Evolutionary conservation across 2,888 invertebrate species (phyloP).

Genomic region (Apamea crenata): DNA sequence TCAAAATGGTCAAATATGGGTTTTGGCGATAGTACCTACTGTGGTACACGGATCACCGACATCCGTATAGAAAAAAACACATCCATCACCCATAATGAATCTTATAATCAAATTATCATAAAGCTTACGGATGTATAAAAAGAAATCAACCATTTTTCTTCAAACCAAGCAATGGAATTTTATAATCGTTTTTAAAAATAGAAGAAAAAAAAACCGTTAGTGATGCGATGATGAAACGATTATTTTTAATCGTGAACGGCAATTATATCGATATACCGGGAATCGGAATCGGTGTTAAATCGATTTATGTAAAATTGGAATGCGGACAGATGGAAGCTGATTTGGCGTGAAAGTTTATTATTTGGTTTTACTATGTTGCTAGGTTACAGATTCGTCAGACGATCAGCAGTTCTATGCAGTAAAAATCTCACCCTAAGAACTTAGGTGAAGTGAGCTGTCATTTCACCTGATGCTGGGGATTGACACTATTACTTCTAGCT

Average conservation of each 20-base stretch:
- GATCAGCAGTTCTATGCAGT: no score
- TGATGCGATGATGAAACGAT: constrained; percentile 51
- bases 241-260: constrained; percentile 62
- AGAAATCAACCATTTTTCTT: constrained; percentile 25
- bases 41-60: not conserved
- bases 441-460: no score
- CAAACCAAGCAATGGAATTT: constrained; percentile 50
- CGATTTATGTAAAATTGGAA: constrained; percentile 64
- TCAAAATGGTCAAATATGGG: no score
- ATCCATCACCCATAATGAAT: constrained; percentile 12
- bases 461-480: no score
- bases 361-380: constrained; percentile 6
- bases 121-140: constrained; percentile 13
- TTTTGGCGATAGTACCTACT: no score
- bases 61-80: constrained; percentile 10
- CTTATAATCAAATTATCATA: constrained; percentile 37
- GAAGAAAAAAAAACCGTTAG: constrained; percentile 54
- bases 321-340: constrained; percentile 55
- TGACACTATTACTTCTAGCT: no score
- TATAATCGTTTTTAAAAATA: constrained; percentile 52
- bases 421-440: no score
- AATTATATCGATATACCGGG: constrained; percentile 65
- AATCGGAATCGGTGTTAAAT: constrained; percentile 64
- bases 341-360: constrained; percentile 53
- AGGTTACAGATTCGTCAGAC: no score